These are phyloP conservation scores for Dissostichus mawsoni DNA, from an alignment of 2,113 vertebrate genomes.

Conservation along the genomic window DNA sequence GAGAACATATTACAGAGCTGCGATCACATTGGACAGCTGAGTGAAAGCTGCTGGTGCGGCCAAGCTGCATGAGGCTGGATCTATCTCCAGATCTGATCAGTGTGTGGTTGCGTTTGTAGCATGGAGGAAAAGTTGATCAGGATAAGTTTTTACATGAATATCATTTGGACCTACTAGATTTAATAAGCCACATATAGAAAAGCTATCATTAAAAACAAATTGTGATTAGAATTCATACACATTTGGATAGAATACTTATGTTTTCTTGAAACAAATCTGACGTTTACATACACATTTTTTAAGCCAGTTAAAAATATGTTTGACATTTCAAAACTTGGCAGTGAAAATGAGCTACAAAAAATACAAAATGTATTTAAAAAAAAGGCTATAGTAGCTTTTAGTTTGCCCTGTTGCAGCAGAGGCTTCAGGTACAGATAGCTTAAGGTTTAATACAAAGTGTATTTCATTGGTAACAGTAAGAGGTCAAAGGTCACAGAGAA, in stretches of 20 bases:
- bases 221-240: background rate
- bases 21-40: conserved; percentile 52
- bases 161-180: background rate
- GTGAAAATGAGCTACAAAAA: background rate
- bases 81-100: conserved; percentile 36
- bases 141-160: background rate
- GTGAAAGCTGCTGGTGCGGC: conserved; percentile 20
- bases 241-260: no score
- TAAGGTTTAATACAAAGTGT: conserved; percentile 18
- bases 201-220: no score
- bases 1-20: conserved; percentile 48
- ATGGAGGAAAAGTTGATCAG: background rate
- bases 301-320: background rate
- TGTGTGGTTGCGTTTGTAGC: conserved; percentile 27
- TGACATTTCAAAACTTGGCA: background rate
- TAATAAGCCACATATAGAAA: background rate
- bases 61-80: conserved; percentile 33
- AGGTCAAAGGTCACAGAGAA: conserved; percentile 19
- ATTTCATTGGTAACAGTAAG: conserved; percentile 1
- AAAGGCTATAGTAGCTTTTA: background rate
- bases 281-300: background rate
- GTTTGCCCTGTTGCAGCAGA: conserved; percentile 12
- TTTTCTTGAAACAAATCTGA: background rate
- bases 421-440: conserved; percentile 23
- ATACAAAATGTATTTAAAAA: no score